phyloP scores from a whole-genome alignment of 2,113 vertebrate genomes.

The Leptocoma aspasia region DNA sequence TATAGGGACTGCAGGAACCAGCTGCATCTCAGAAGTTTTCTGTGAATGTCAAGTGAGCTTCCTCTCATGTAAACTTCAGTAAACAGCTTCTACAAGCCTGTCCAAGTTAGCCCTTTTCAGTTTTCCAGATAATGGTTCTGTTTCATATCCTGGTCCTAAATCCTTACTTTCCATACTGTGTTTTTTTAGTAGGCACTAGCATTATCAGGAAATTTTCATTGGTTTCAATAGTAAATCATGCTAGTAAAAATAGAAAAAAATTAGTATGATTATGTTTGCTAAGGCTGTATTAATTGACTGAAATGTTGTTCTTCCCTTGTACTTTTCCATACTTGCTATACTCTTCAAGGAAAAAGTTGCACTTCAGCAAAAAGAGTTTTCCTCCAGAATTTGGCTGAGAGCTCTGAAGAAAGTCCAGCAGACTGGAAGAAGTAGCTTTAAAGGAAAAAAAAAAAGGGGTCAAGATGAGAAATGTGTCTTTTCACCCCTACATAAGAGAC shows the following conservation, averaged over 20 bases:
- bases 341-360: neutral
- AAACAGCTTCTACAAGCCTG: neutral
- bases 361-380: neutral
- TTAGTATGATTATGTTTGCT: neutral
- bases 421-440: neutral
- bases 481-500: neutral
- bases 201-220: neutral
- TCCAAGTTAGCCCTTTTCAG: neutral
- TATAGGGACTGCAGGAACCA: neutral
- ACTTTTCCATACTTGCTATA: neutral
- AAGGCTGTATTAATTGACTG: neutral
- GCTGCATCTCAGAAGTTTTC: neutral
- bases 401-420: neutral
- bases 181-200: neutral
- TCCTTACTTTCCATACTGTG: neutral
- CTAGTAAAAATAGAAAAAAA: neutral
- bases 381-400: neutral
- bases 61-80: neutral
- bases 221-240: neutral
- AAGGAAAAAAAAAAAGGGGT: too few relatives aligned
- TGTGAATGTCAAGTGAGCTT: neutral
- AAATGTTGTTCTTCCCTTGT: neutral
- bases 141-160: neutral
- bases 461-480: neutral
- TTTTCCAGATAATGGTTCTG: neutral